phyloP scores from a whole-genome alignment of 2,113 vertebrate species.

The Upupa epops region DNA sequence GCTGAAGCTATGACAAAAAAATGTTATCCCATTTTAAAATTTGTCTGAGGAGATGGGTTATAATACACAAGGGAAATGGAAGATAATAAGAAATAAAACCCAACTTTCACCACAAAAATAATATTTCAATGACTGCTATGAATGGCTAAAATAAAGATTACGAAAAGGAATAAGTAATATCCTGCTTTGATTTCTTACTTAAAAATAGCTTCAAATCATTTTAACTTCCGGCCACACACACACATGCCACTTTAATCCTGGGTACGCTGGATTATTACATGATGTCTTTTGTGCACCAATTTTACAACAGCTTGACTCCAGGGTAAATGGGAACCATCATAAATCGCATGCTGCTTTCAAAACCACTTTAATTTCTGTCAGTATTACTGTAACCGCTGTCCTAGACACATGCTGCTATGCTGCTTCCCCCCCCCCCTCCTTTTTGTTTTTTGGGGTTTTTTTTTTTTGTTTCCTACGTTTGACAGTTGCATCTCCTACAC shows the following conservation, averaged over 20 bases:
- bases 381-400: conserved; percentile 74
- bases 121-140: not conserved
- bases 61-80: not conserved
- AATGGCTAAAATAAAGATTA: not conserved
- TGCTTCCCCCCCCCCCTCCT: not conserved
- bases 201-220: conserved; percentile 55
- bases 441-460: not conserved
- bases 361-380: conserved; percentile 83
- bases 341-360: conserved; percentile 80
- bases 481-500: conserved; percentile 77
- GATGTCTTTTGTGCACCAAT: conserved; percentile 76
- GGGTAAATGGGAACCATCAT: conserved; percentile 76
- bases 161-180: conserved; percentile 38
- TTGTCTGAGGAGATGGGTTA: not conserved
- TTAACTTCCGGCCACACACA: conserved; percentile 34
- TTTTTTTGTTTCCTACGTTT: conserved; percentile 59
- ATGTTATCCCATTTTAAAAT: conserved; percentile 28
- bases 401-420: conserved; percentile 47
- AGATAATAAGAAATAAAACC: conserved; percentile 10
- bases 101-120: not conserved
- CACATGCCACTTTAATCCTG: conserved; percentile 69
- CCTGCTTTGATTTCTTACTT: conserved; percentile 54
- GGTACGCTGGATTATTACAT: conserved; percentile 70
- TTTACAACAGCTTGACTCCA: conserved; percentile 79
- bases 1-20: conserved; percentile 43